A percentile compares a stretch with the other conserved stretches of the same genome.
Evolutionary conservation across 1,140 invertebrate genomes (phyloP).

Genomic region (Drosophila littoralis): DNA sequence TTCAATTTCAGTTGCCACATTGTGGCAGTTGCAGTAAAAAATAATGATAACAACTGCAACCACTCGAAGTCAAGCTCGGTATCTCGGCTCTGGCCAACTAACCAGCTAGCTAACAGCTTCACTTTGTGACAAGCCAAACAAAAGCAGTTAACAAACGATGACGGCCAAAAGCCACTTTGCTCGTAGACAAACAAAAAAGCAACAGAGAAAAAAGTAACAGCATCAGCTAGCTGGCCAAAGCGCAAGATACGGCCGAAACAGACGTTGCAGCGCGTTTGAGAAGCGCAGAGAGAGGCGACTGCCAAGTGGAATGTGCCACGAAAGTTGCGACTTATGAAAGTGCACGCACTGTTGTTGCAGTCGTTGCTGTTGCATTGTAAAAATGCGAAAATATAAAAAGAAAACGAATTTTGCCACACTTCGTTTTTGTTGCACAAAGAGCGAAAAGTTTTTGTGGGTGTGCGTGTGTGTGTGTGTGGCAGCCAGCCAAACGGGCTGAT

Average conservation of each 20-base stretch:
- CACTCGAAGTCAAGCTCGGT: conserved; percentile 6
- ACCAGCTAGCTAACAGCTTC: conserved; percentile 49
- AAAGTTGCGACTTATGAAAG: conserved; percentile 79
- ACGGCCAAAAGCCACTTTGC: conserved; percentile 72
- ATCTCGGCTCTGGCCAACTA: conserved; percentile 13
- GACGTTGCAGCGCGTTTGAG: conserved; percentile 42
- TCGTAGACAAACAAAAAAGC: conserved; percentile 29
- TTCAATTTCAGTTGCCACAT: conserved; percentile 20
- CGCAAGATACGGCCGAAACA: conserved; percentile 64
- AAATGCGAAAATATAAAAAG: conserved; percentile 54
- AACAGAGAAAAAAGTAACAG: conserved; percentile 6
- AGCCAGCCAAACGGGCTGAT: conserved; percentile 47
- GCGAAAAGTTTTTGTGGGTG: conserved; percentile 30
- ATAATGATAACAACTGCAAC: conserved; percentile 52
- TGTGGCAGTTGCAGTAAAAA: conserved; percentile 27
- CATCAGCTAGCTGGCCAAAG: conserved; percentile 27
- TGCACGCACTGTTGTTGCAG: conserved; percentile 61
- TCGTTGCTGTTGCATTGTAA: conserved; percentile 28
- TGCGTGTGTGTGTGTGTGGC: conserved; percentile 8
- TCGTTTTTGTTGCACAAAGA: conserved; percentile 7
- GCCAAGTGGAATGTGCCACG: conserved; percentile 51
- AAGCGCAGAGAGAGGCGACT: not conserved
- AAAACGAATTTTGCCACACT: conserved; percentile 47
- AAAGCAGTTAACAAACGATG: conserved; percentile 76
- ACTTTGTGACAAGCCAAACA: conserved; percentile 63